Conservation (phyloP, 2,113 vertebrate species). For the Elachura formosa region DNA sequence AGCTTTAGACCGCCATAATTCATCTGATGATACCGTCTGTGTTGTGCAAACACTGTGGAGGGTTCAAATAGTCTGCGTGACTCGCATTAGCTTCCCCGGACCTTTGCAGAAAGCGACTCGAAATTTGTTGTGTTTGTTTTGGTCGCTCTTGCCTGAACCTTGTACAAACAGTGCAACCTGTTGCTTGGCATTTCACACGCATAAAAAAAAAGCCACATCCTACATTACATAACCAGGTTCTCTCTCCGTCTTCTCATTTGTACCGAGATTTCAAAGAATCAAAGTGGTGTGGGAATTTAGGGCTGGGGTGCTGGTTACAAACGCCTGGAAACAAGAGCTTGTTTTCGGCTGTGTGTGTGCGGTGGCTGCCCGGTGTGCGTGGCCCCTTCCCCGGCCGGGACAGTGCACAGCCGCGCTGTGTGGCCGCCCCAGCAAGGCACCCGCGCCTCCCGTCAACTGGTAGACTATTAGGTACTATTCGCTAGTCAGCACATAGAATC, state of each 20-base stretch:
- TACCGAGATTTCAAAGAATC: not conserved
- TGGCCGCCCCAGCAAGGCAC: not conserved
- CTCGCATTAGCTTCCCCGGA: not conserved
- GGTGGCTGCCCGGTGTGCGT: not conserved
- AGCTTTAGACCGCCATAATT: not conserved
- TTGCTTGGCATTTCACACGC: not conserved
- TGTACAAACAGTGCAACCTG: not conserved
- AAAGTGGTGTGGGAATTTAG: not conserved
- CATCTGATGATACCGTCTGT: too few species aligned
- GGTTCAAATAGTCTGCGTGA: not conserved
- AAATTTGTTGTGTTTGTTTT: not conserved
- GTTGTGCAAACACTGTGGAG: not conserved
- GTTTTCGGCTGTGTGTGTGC: not conserved
- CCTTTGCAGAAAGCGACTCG: not conserved
- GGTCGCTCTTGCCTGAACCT: not conserved
- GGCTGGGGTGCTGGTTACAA: not conserved
- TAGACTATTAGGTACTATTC: not conserved
- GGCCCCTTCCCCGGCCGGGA: not conserved
- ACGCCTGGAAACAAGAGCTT: not conserved
- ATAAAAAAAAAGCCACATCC: too few species aligned
- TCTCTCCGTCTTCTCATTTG: not conserved
- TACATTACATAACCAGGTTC: not conserved
- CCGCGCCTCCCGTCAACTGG: too few species aligned
- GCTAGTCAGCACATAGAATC: not conserved
- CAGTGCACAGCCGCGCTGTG: too few species aligned